These are phyloP conservation scores for Papilio dardanus DNA, from an alignment of 1,140 invertebrate genomes.

Conservation along the genomic window DNA sequence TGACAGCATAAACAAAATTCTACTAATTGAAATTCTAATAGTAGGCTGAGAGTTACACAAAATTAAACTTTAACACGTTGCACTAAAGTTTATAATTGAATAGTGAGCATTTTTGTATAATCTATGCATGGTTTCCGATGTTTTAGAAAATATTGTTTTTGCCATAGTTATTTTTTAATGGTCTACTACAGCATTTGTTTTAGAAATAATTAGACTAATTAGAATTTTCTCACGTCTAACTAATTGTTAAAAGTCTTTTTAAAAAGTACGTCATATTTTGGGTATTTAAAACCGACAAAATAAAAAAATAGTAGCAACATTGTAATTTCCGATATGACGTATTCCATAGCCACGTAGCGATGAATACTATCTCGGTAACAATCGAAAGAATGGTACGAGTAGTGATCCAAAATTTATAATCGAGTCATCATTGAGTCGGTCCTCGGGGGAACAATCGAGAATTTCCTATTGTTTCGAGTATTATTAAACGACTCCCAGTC, in stretches of 20 bases:
- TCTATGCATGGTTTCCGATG: neutral
- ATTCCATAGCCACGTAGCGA: neutral
- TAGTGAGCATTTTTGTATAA: neutral
- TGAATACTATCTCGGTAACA: neutral
- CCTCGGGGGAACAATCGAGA: conserved; percentile 10
- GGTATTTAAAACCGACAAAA: too few relatives aligned
- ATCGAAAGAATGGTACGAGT: conserved; percentile 22
- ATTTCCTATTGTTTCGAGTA: conserved; percentile 18
- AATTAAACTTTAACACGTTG: neutral
- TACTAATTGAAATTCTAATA: conserved; percentile 50
- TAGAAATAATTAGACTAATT: too few relatives aligned
- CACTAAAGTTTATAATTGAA: neutral
- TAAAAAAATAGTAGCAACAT: neutral
- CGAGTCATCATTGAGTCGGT: conserved; percentile 23
- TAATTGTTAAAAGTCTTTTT: too few relatives aligned
- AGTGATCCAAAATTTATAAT: conserved; percentile 19
- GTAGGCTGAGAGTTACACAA: neutral
- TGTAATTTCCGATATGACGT: neutral
- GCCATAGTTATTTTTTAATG: neutral
- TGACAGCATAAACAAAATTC: conserved; percentile 58
- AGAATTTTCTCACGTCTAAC: too few relatives aligned
- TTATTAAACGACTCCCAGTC: conserved; percentile 4
- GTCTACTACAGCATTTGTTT: too few relatives aligned
- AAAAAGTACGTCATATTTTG: too few relatives aligned
- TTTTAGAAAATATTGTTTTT: neutral